phyloP scores from a whole-genome alignment of 2,888 invertebrate species.

The Andrena minutula region DNA sequence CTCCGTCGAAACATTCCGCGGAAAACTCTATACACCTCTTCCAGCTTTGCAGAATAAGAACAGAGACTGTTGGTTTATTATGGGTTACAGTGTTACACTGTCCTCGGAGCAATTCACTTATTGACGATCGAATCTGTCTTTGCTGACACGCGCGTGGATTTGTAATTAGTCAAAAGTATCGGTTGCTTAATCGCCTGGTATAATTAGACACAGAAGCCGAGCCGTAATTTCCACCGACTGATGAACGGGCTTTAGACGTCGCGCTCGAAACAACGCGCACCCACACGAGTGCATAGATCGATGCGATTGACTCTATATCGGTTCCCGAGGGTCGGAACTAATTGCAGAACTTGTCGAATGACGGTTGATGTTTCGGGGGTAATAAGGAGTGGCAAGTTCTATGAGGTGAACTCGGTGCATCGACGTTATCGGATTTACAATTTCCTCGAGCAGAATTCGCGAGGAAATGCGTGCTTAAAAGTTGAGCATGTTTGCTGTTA shows the following conservation, averaged over 20 bases:
- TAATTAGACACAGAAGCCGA: neutral
- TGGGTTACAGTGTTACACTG: neutral
- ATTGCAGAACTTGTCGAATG: conserved; percentile 34
- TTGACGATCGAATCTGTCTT: no score
- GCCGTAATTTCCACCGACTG: neutral
- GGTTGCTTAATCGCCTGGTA: neutral
- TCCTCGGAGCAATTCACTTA: no score
- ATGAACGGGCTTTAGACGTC: conserved; percentile 1
- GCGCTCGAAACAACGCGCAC: conserved; percentile 1
- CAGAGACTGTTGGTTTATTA: neutral
- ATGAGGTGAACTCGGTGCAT: neutral
- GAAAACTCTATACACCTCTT: neutral
- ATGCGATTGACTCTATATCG: neutral
- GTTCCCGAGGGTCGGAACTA: conserved; percentile 5
- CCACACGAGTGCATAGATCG: conserved; percentile 2
- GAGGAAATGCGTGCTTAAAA: neutral
- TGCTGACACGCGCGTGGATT: neutral
- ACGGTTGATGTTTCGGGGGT: conserved; percentile 19
- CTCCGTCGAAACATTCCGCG: neutral
- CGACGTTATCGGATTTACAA: neutral
- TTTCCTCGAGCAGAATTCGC: neutral
- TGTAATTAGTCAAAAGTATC: neutral
- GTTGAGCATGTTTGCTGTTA: neutral
- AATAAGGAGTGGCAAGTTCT: conserved; percentile 8
- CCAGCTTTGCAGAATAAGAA: neutral